These are phyloP conservation scores for Nemotelus nigrinus DNA, from an alignment of 2,888 invertebrate species.

Conservation along the genomic window DNA sequence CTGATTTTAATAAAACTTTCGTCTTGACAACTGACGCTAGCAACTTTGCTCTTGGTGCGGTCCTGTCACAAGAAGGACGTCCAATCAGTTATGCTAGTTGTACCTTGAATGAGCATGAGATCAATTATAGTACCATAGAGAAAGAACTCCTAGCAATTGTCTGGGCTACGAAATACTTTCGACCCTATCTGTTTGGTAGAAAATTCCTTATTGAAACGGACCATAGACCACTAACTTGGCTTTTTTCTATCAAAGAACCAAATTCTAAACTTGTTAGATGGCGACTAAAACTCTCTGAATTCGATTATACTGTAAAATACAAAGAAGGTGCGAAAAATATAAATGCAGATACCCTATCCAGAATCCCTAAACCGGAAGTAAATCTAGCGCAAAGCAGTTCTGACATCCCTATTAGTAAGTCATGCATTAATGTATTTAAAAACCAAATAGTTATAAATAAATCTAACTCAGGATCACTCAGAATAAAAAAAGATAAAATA, in stretches of 20 bases:
- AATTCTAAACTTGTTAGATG: background rate
- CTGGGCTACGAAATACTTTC: background rate
- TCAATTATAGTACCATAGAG: constrained; percentile 54
- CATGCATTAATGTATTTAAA: too few relatives aligned
- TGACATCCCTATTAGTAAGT: too few relatives aligned
- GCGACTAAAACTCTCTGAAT: background rate
- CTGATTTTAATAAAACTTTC: constrained; percentile 53
- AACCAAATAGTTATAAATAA: too few relatives aligned
- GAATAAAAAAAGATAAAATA: constrained; percentile 37
- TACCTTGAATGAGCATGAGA: constrained; percentile 54
- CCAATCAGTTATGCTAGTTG: constrained; percentile 55
- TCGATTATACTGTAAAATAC: background rate
- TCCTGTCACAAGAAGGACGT: constrained; percentile 54
- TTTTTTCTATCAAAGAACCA: constrained; percentile 8
- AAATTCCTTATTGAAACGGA: constrained; percentile 22
- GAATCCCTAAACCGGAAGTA: too few relatives aligned
- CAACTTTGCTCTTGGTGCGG: constrained; percentile 53
- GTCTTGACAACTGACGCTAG: constrained; percentile 56
- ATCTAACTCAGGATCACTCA: too few relatives aligned
- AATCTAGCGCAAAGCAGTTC: too few relatives aligned
- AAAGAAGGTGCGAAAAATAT: constrained; percentile 5
- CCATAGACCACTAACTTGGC: background rate
- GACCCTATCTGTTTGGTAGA: background rate
- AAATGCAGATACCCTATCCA: too few relatives aligned
- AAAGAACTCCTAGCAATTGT: constrained; percentile 15